Percentiles rank a stretch among this genome's conserved stretches.
Conservation (phyloP, 2,113 vertebrate species). For the Gnathonemus echidnorhynchus region DNA sequence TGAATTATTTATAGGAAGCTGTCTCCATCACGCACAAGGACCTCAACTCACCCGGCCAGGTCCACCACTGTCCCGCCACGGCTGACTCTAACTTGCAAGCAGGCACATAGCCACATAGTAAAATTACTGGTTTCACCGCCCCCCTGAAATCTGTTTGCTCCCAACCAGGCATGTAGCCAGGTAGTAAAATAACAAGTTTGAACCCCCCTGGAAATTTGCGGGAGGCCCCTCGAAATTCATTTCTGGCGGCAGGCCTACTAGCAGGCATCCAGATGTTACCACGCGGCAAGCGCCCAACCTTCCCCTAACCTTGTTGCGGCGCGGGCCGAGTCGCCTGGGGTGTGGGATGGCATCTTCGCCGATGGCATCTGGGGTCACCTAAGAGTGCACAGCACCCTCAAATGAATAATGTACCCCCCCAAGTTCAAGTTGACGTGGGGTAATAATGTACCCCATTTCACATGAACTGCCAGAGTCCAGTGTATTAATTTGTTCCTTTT, state of each 20-base stretch:
- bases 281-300: neutral
- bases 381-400: neutral
- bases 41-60: neutral
- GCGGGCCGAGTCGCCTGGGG: neutral
- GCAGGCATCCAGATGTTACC: slow-evolving; percentile 1
- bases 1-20: slow-evolving; percentile 15
- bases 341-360: neutral
- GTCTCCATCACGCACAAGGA: neutral
- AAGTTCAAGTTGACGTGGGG: neutral
- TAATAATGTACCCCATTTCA: too few species aligned
- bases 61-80: neutral
- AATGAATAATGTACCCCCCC: neutral
- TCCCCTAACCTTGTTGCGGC: neutral
- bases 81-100: neutral
- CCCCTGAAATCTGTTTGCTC: neutral
- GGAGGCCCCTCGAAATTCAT: neutral
- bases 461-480: too few species aligned
- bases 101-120: neutral
- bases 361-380: neutral
- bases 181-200: neutral
- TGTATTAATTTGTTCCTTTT: too few species aligned
- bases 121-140: neutral
- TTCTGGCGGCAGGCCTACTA: neutral
- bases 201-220: neutral
- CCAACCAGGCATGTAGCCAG: neutral